These are phyloP conservation scores for Drosophila glabriapex DNA, from an alignment of 2,888 invertebrate species.

Conservation along the genomic window DNA sequence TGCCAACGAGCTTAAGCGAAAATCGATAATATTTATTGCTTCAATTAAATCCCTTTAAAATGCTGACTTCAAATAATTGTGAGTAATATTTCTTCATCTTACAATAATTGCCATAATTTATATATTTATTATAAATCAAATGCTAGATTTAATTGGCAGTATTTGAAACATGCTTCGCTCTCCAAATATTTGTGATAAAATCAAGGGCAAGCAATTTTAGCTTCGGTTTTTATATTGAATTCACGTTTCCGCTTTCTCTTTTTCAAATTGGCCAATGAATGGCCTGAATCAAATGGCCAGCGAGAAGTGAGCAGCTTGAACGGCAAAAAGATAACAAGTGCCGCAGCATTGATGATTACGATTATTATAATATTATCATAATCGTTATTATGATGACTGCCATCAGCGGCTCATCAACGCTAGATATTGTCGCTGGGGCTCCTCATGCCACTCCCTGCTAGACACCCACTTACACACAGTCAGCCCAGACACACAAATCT, in stretches of 20 bases:
- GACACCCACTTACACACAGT: conserved; percentile 1
- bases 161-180: background rate
- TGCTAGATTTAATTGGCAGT: background rate
- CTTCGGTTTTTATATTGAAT: conserved; percentile 5
- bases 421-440: background rate
- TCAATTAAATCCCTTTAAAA: background rate
- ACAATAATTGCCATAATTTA: background rate
- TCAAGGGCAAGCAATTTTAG: background rate
- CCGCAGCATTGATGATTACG: conserved; percentile 56
- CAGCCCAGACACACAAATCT: conserved; percentile 67
- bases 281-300: conserved; percentile 13
- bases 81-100: background rate
- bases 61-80: background rate
- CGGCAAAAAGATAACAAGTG: conserved; percentile 25
- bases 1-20: conserved; percentile 7
- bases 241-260: conserved; percentile 3
- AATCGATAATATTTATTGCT: background rate
- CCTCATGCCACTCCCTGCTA: background rate
- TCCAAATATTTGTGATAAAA: conserved; percentile 4
- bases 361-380: conserved; percentile 70
- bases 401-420: conserved; percentile 71
- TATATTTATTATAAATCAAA: background rate
- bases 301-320: conserved; percentile 13
- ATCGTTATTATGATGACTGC: conserved; percentile 74
- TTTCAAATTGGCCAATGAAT: conserved; percentile 32